Conservation (phyloP, 2,797 vertebrate species). For the Netta rufina region DNA sequence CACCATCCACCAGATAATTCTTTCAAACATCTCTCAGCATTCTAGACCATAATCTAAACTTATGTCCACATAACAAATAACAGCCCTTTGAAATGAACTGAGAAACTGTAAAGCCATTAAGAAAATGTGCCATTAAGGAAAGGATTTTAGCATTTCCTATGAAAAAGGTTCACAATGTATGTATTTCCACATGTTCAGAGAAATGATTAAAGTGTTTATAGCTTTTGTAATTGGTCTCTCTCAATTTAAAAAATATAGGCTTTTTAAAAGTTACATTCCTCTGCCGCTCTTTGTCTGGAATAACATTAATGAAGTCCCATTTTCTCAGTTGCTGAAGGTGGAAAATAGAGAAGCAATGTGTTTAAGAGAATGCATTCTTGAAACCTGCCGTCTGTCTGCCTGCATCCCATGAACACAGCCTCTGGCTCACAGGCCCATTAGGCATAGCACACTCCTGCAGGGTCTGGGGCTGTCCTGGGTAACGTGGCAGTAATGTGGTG, state of each 20-base stretch:
- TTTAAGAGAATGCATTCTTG: background rate
- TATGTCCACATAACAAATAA: slow-evolving; percentile 71
- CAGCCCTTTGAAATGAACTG: slow-evolving; percentile 67
- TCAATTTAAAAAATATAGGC: slow-evolving; percentile 67
- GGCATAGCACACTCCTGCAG: accelerated
- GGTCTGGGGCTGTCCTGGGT: background rate
- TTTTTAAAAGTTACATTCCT: slow-evolving; percentile 65
- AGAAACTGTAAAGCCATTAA: slow-evolving; percentile 75
- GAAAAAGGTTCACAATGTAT: slow-evolving; percentile 65
- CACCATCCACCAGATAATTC: slow-evolving; percentile 32
- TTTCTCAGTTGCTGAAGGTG: slow-evolving; percentile 39
- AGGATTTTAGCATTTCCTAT: slow-evolving; percentile 59
- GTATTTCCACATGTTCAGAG: slow-evolving; percentile 64
- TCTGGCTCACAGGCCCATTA: background rate
- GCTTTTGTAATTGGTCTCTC: slow-evolving; percentile 70
- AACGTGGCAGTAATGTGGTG: accelerated
- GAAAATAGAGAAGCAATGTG: slow-evolving; percentile 18
- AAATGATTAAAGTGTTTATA: slow-evolving; percentile 76
- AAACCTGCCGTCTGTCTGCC: slow-evolving; percentile 23
- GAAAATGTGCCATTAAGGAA: slow-evolving; percentile 74
- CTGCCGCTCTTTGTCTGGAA: slow-evolving; percentile 56
- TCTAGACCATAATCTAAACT: slow-evolving; percentile 73
- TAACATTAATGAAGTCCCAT: slow-evolving; percentile 59
- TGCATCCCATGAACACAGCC: background rate
- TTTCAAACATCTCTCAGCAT: slow-evolving; percentile 59